These are phyloP conservation scores for Anoncus sp. DNA, from an alignment of 2,888 invertebrate genomes.

Conservation along the genomic window DNA sequence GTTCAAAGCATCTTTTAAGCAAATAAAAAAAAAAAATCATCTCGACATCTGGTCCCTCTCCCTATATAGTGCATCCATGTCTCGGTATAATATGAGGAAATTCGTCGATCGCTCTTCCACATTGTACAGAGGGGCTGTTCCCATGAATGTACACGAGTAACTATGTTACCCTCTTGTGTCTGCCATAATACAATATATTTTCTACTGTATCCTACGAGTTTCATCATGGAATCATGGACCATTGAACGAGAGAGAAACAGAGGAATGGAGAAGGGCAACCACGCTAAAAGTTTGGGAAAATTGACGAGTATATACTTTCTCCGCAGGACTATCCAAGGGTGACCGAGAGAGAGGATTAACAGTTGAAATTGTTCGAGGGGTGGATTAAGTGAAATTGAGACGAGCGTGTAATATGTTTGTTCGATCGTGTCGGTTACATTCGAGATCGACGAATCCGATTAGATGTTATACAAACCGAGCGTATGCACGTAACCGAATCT, in stretches of 20 bases:
- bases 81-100: conserved; percentile 68
- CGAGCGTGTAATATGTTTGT: conserved; percentile 77
- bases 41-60: conserved; percentile 75
- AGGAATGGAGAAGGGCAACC: not conserved
- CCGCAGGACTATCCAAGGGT: conserved; percentile 33
- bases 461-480: conserved; percentile 42
- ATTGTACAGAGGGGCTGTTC: conserved; percentile 25
- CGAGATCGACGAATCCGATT: conserved; percentile 46
- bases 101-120: conserved; percentile 54
- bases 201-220: not conserved
- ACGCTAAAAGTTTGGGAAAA: conserved; percentile 59
- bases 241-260: conserved; percentile 2
- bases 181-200: not conserved
- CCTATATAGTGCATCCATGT: not conserved
- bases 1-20: too few species aligned
- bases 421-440: conserved; percentile 45
- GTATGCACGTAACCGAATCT: conserved; percentile 21
- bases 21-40: conserved; percentile 35
- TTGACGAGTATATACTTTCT: conserved; percentile 65
- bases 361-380: conserved; percentile 41
- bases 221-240: conserved; percentile 19
- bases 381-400: conserved; percentile 76
- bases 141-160: conserved; percentile 16
- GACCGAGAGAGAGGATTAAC: conserved; percentile 32
- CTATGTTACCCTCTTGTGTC: conserved; percentile 6